These are phyloP conservation scores for Daboia siamensis DNA, from an alignment of 2,113 vertebrate species.

Conservation along the genomic window DNA sequence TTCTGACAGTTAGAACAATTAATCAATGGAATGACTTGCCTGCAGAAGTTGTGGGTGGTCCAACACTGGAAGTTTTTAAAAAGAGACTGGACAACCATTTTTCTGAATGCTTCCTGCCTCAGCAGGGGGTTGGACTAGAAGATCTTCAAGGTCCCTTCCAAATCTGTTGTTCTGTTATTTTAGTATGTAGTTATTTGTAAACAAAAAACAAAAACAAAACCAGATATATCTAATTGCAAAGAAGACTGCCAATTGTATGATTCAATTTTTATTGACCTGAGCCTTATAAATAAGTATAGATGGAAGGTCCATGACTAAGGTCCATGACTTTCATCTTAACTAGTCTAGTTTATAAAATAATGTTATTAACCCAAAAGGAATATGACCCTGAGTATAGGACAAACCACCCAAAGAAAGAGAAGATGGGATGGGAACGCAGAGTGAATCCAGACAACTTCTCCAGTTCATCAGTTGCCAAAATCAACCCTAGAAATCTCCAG, in stretches of 20 bases:
- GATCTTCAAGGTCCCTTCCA: too few relatives aligned
- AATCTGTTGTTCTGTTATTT: too few relatives aligned
- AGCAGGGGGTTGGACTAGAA: too few relatives aligned
- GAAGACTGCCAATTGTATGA: background rate
- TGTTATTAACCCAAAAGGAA: background rate
- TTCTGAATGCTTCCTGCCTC: too few relatives aligned
- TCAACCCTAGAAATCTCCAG: background rate
- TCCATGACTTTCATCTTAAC: background rate
- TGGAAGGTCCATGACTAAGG: background rate
- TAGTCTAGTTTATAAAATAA: background rate
- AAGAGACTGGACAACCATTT: too few relatives aligned
- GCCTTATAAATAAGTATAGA: background rate
- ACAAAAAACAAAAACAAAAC: too few relatives aligned
- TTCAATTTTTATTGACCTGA: background rate
- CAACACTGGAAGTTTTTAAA: background rate
- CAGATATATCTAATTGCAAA: background rate
- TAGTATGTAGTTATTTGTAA: background rate
- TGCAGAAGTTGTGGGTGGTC: background rate
- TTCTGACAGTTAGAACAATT: background rate
- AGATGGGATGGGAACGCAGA: background rate
- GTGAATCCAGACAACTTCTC: background rate
- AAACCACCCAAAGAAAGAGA: background rate
- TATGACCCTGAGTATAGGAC: background rate
- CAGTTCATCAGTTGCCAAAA: background rate
- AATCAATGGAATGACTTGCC: background rate